A percentile compares a stretch with the other conserved stretches of the same genome.
phyloP scores from a whole-genome alignment of 1,140 invertebrate species.

The Chelonus insularis region DNA sequence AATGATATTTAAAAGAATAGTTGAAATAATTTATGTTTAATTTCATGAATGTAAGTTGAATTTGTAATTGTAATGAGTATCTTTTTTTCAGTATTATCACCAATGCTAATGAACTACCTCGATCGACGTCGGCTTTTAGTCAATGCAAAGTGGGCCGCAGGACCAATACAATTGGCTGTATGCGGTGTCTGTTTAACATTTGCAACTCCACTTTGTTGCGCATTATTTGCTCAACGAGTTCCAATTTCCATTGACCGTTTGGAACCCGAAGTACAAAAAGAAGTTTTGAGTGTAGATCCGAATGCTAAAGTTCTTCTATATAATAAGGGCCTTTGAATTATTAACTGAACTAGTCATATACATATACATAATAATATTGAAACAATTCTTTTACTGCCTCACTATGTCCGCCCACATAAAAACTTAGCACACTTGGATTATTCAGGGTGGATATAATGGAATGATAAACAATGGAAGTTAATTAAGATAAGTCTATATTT shows the following conservation, averaged over 20 bases:
- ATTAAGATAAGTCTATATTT: too few relatives aligned
- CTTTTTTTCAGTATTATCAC: slow-evolving; percentile 64
- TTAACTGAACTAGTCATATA: too few relatives aligned
- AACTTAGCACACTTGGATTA: too few relatives aligned
- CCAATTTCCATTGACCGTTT: slow-evolving; percentile 62
- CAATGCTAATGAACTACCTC: slow-evolving; percentile 70
- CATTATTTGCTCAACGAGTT: slow-evolving; percentile 77
- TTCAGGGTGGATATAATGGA: too few relatives aligned
- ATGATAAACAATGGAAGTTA: too few relatives aligned
- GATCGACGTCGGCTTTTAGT: slow-evolving; percentile 64
- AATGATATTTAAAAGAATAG: too few relatives aligned
- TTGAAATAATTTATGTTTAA: not conserved
- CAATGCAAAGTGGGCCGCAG: slow-evolving; percentile 62
- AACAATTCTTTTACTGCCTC: too few relatives aligned
- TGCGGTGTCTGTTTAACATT: slow-evolving; percentile 77
- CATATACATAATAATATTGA: too few relatives aligned
- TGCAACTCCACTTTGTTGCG: slow-evolving; percentile 82
- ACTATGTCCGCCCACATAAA: too few relatives aligned
- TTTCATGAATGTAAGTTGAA: not conserved
- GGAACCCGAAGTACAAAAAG: slow-evolving; percentile 63
- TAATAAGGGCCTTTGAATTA: slow-evolving; percentile 66
- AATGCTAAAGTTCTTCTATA: slow-evolving; percentile 62
- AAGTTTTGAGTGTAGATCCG: slow-evolving; percentile 55
- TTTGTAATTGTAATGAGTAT: not conserved
- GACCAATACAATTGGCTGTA: slow-evolving; percentile 68